Conservation (phyloP, 2,113 vertebrate genomes). For the Bos indicus region DNA sequence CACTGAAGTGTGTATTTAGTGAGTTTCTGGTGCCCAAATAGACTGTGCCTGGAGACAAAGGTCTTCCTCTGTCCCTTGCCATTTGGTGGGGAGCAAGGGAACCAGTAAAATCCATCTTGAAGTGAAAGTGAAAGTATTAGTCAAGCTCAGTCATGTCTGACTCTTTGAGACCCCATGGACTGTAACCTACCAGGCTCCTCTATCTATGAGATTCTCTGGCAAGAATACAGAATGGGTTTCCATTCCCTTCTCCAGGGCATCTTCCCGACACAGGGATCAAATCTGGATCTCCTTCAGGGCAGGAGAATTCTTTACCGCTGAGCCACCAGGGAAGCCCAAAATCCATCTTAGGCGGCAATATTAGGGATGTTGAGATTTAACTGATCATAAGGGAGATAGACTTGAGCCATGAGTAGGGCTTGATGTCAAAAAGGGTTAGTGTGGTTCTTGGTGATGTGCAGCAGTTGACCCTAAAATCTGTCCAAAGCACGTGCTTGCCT, state of each 20-base stretch:
- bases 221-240: background rate
- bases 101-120: background rate
- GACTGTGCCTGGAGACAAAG: background rate
- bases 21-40: background rate
- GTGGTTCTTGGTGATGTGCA: background rate
- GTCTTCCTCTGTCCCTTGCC: background rate
- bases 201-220: background rate
- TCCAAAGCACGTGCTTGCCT: rapidly evolving
- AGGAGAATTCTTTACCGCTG: background rate
- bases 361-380: background rate
- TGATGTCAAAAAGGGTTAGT: background rate
- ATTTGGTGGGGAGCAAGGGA: background rate
- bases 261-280: background rate
- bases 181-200: background rate
- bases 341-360: background rate
- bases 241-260: background rate
- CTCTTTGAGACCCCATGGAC: background rate
- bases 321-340: background rate
- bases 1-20: background rate
- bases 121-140: background rate
- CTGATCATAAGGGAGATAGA: background rate
- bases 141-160: background rate
- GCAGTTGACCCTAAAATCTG: background rate
- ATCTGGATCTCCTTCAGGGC: background rate
- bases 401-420: background rate